Evolutionary conservation across 2,797 vertebrate genomes (phyloP), one percentile per base, ranked within the genome.

Genomic region (Yasuhikotakia modesta): DNA sequence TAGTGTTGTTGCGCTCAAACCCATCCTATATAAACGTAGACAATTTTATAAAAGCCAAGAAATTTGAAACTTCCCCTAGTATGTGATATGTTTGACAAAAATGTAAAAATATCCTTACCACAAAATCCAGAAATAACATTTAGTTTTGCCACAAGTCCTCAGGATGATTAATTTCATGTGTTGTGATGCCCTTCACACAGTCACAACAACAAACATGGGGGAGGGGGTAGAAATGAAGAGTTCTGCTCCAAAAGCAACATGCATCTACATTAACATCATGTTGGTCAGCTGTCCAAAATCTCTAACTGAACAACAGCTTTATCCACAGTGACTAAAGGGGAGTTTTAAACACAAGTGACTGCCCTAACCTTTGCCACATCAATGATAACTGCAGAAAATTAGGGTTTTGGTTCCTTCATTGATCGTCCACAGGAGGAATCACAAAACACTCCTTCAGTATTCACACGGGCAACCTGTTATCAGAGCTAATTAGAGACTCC

Each of bases 401-500:
- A 55, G n/a, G 57, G 53, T 81, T 73, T 77, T 5, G 35, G 45
- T 39, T 66, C 4, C 63, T 67, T 60, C 72, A 73, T 78, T 78
- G 66, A 73, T 68, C 57, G 19, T 63, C 64, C 17, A 12, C 70
- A 68, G 43, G 48, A 48, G 66, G 35, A 55, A 53, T 22, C 73
- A 73, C 81, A 86, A 87, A 85, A 84, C 77, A 84, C 69, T 73
- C 46, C 60, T 72, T 66, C 69, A 35, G 52, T 77, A 60, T 72
- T 72, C 74, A 76, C 68, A 72, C 48, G 69, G 77, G 66, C 92
- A 93, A 93, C 93, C 93, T 95, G 92, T 96, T 95, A 95, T 95
- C 94, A 94, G 92, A 93, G 94, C 95, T 96, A 96, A 97, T 98
- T 96, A 97, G 93, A 93, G 95, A 95, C 95, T 94, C 92, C 91